Evolutionary conservation across 2,888 invertebrate genomes (phyloP), one percentile per base, ranked within the genome.

Genomic region (Allolobophora icterica): DNA sequence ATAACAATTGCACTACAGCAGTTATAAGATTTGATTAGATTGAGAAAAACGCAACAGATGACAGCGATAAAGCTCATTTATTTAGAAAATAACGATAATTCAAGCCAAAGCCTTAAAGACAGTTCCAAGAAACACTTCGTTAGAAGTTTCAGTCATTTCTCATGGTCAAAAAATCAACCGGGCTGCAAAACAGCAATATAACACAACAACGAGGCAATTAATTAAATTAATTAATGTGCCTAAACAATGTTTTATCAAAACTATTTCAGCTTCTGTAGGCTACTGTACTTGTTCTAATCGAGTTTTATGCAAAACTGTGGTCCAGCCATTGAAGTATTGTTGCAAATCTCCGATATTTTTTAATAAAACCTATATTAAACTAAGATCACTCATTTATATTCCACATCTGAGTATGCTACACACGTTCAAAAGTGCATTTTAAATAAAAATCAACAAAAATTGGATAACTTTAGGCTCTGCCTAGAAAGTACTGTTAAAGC

Each of bases 381-480:
- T n/a, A 71, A 30, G 13, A 71, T 71, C 71, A 30, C 30, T 71
- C 71, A 17, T 71, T 71, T 8, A 71, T 11, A 3, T 6, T 71
- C 0, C 30, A n/a, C 71, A 13, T 71, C 71, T n/a, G 71, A 71
- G 71, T 71, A 52, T 24, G 24, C 6, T 24, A 52, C 45, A 52
- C 52, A 52, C 52, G 24, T 24, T 24, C 24, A 1, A 71, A 71
- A 71, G 30, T 71, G 71, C 71, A 71, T n/a, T 71, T 71, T 71
- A 71, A 71, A n/a, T 71, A 71, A n/a, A 71, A 71, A n/a, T 71
- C 52, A 71, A 71, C 30, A 87, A 87, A n/a, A 35, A 87, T 24
- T 87, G 87, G 38, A 87, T n/a, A 34, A 87, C 38, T 87, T 87
- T 24, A 87, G 87, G 87, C 87, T 38, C 87, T 87, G 87, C 87